Evolutionary conservation across 2,113 vertebrate genomes (phyloP), one percentile per base, ranked within the genome.

Genomic region (Notiomystis cincta): DNA sequence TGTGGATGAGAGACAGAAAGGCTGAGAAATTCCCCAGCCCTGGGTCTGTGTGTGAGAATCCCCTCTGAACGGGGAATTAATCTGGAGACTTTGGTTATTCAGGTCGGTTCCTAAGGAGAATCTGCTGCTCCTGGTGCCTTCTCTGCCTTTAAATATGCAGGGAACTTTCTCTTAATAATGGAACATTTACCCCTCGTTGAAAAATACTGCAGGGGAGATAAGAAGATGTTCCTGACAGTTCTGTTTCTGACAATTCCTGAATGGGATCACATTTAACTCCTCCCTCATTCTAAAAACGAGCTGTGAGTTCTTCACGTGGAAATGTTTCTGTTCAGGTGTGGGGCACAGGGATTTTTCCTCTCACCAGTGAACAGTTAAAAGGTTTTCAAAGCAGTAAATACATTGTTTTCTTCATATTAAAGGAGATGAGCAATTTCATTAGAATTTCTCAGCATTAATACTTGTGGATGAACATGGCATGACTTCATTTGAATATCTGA

Each of bases 401-500:
- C 6, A 5, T 56, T 73, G 19, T 35, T 71, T 82, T 75, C 40
- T 82, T 76, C 44, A 13, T 73, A 27, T 31, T 58, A 56, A 85
- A 57, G 11, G n/a, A 75, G 16, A 56, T 33, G 42, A 91, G 33
- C 60, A 51, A 58, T 64, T 83, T 44, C 38, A 44, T 75, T 60
- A 20, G 31, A 67, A 38, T 89, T 89, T 76, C 57, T 64, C 67
- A 54, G 44, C 44, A 38, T 73, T 56, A 50, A 61, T 64, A 75
- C 60, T 27, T 88, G 20, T 44, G 48, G 72, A 57, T 91, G 91
- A 90, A 62, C 44, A 6, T 51, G 70, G 27, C 65, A 35, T 44
- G 70, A 28, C 86, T 93, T 80, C 40, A 79, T 96, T 95, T 79
- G 72, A 84, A 50, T 72, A 58, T 76, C 76, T 87, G 88, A 81